Base-by-base conservation (phyloP, 2,888 invertebrate species). In the Hermodice carunculata region DNA sequence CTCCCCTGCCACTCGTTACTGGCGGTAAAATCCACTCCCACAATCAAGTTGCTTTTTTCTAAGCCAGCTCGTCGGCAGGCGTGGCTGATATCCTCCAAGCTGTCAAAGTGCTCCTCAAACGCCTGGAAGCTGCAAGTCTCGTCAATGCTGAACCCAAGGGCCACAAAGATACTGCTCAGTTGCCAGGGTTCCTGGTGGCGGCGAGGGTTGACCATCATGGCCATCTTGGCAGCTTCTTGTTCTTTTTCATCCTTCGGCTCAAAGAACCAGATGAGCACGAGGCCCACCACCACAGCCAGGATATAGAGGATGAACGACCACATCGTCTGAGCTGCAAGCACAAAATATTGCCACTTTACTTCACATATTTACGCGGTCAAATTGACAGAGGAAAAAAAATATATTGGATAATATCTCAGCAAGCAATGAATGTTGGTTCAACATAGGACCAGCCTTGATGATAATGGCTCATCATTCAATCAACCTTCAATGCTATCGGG, bases 1-100 rank as follows among this genome's bases (percentile, higher is more conserved):
- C 87, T 76, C 29, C 88, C 88, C 73, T 89, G 88, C 84, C 88
- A 89, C 72, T 88, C 88, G 74, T 88, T 88, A 69, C 86, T 86
- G 8, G 88, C 88, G 6, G 88, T 88, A 78, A 88, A 88, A 77
- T 88, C 88, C 42, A 88, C 83, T 0, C 88, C 88, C 56, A 88
- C 85, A n/a, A 88, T 87, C n/a, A 89, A 77, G 63, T 87, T 85
- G 67, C 87, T 85, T 1, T 80, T 77, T 61, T 86, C 86, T 22
- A 88, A 77, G 0, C 88, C 88, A 2, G 88, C 87, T 62, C 80
- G 77, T 24, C 82, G 69, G 83, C 88, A 87, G 0, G 86, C 86
- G 22, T 69, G 70, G 49, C 81, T 81, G 17, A 87, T 84, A 64
- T 85, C 85, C 1, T 84, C 82, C 59, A 88, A 82, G 29, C 78